Conservation (phyloP, 2,113 vertebrate species). For the Boulengeromyrus knoepffleri region DNA sequence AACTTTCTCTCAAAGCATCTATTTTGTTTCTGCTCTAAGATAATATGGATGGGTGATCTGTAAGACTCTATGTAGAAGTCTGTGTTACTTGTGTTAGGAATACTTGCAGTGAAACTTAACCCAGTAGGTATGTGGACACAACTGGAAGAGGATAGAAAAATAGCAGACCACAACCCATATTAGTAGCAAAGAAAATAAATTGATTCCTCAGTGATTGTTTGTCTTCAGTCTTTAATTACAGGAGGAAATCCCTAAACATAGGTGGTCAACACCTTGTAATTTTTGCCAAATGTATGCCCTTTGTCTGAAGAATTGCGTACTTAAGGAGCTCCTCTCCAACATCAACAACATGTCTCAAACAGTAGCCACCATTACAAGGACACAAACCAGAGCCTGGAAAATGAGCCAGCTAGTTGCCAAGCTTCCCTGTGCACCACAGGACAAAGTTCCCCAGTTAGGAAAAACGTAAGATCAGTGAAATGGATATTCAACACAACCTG, state of each 20-base stretch:
- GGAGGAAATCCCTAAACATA: not conserved
- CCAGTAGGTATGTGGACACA: not conserved
- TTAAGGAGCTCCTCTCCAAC: not conserved
- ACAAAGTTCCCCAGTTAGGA: not conserved
- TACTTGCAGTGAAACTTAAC: not conserved
- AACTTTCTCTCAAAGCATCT: not conserved
- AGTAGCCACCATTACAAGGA: not conserved
- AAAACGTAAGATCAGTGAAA: not conserved
- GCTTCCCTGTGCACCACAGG: not conserved
- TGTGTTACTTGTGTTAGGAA: not conserved
- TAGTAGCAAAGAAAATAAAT: not conserved
- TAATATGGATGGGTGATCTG: not conserved
- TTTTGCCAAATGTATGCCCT: not conserved
- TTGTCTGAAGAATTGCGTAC: not conserved
- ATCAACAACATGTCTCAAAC: constrained; percentile 8
- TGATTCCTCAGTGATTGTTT: not conserved
- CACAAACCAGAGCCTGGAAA: constrained; percentile 13
- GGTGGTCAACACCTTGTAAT: not conserved
- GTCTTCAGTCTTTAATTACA: not conserved
- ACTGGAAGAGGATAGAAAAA: not conserved
- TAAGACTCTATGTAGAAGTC: not conserved
- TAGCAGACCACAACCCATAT: not conserved
- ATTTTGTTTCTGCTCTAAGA: not conserved
- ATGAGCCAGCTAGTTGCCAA: not conserved
- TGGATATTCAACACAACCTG: not conserved